A percentile compares a stretch with the other conserved stretches of the same genome.
These are phyloP conservation scores for Rousettus leschenaultii DNA, from an alignment of 2,113 vertebrate genomes.

Conservation along the genomic window DNA sequence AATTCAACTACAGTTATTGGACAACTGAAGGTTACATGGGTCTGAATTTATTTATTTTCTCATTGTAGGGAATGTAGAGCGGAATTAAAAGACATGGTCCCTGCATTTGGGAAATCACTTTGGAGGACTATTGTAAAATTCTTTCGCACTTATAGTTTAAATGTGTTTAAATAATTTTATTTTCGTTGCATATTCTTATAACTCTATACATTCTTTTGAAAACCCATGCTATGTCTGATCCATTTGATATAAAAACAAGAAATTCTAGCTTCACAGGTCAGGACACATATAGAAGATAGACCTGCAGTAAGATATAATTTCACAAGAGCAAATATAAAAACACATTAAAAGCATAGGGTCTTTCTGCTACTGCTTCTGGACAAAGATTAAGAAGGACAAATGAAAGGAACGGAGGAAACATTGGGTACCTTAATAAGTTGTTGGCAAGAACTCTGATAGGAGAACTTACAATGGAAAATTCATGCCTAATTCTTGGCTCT, in stretches of 20 bases:
- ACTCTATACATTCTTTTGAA: not conserved
- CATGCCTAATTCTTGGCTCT: not conserved
- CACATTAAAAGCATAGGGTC: not conserved
- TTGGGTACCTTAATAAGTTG: not conserved
- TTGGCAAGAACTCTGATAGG: not conserved
- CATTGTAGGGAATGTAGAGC: not conserved
- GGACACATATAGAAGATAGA: not conserved
- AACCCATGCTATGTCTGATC: not conserved
- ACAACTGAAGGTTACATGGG: not conserved
- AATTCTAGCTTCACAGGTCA: not conserved
- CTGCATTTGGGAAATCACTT: not conserved
- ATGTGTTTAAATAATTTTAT: slow-evolving; percentile 38
- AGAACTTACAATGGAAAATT: not conserved
- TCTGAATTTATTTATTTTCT: not conserved
- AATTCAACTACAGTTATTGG: not conserved
- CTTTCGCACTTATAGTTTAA: slow-evolving; percentile 23
- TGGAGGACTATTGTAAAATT: not conserved
- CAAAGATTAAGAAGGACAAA: not conserved
- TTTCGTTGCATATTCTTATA: slow-evolving; percentile 3
- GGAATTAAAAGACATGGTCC: not conserved
- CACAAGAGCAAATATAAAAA: not conserved
- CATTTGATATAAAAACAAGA: slow-evolving; percentile 4
- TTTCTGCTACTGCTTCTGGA: not conserved
- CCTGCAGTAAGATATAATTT: not conserved
- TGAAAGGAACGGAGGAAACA: not conserved